Percentiles rank a stretch among this genome's conserved stretches.
Conservation (phyloP, 2,888 invertebrate species). For the Belgica antarctica region DNA sequence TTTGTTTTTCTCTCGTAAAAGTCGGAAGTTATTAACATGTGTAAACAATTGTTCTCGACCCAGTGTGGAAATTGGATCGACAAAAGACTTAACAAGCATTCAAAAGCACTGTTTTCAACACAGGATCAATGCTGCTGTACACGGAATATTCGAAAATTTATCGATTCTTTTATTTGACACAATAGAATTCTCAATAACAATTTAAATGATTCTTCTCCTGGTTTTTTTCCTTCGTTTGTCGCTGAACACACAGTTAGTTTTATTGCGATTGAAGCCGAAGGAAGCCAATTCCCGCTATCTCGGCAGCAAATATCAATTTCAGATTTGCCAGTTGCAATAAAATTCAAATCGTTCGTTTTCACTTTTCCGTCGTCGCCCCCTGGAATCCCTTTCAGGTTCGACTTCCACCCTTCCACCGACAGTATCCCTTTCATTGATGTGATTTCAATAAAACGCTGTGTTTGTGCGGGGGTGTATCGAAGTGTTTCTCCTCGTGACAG, state of each 20-base stretch:
- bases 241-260: slow-evolving; percentile 22
- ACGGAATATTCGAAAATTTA: slow-evolving; percentile 23
- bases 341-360: slow-evolving; percentile 30
- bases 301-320: slow-evolving; percentile 42
- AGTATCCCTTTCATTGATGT: slow-evolving; percentile 19
- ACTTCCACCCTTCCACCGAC: too few species aligned
- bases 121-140: background rate
- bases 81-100: too few species aligned
- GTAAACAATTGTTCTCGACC: slow-evolving; percentile 26
- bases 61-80: background rate
- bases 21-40: slow-evolving; percentile 24
- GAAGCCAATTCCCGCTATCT: slow-evolving; percentile 23
- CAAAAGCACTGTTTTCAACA: too few species aligned
- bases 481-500: slow-evolving; percentile 24
- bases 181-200: slow-evolving; percentile 41
- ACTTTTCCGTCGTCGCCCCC: too few species aligned
- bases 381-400: too few species aligned
- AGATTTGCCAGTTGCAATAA: slow-evolving; percentile 36
- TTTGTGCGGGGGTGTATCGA: background rate
- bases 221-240: background rate
- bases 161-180: slow-evolving; percentile 42
- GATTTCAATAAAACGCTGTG: slow-evolving; percentile 5
- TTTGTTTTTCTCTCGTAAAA: slow-evolving; percentile 1
- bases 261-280: slow-evolving; percentile 34
- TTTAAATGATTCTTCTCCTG: slow-evolving; percentile 41